Conservation (phyloP, 1,140 invertebrate species). For the Adelges cooleyi region DNA sequence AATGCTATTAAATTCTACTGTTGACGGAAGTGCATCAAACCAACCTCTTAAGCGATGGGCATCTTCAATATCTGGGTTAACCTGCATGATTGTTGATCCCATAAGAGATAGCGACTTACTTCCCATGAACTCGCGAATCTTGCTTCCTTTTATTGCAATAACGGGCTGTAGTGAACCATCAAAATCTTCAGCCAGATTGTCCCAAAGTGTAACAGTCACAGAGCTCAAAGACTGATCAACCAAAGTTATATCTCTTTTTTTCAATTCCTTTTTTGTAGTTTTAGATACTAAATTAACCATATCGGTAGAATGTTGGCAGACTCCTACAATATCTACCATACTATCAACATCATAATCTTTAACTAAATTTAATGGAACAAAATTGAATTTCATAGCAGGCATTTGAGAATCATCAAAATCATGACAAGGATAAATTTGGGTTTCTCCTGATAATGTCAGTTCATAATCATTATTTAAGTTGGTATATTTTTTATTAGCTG, state of each 20-base stretch:
- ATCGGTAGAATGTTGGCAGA: conserved; percentile 67
- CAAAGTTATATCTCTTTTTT: conserved; percentile 77
- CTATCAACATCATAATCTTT: conserved; percentile 52
- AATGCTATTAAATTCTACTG: conserved; percentile 48
- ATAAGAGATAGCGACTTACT: conserved; percentile 43
- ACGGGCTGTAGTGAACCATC: conserved; percentile 63
- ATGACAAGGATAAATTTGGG: conserved; percentile 59
- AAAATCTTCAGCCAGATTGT: conserved; percentile 71
- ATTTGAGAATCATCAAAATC: conserved; percentile 48
- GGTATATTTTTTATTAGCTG: conserved; percentile 82
- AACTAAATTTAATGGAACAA: conserved; percentile 66
- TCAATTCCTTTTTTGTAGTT: conserved; percentile 67
- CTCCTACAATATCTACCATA: conserved; percentile 80
- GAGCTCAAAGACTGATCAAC: conserved; percentile 73
- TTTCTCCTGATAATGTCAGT: conserved; percentile 76
- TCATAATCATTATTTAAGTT: conserved; percentile 90
- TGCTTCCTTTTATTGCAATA: conserved; percentile 66
- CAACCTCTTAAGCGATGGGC: conserved; percentile 76
- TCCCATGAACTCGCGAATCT: conserved; percentile 56
- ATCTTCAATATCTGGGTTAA: conserved; percentile 83
- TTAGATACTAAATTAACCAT: conserved; percentile 57
- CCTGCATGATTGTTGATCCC: conserved; percentile 49
- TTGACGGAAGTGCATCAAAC: conserved; percentile 50
- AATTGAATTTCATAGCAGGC: conserved; percentile 72
- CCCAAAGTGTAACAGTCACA: conserved; percentile 68